These are phyloP conservation scores for Rhinatrema bivittatum DNA, from an alignment of 2,797 vertebrate species.

Conservation along the genomic window DNA sequence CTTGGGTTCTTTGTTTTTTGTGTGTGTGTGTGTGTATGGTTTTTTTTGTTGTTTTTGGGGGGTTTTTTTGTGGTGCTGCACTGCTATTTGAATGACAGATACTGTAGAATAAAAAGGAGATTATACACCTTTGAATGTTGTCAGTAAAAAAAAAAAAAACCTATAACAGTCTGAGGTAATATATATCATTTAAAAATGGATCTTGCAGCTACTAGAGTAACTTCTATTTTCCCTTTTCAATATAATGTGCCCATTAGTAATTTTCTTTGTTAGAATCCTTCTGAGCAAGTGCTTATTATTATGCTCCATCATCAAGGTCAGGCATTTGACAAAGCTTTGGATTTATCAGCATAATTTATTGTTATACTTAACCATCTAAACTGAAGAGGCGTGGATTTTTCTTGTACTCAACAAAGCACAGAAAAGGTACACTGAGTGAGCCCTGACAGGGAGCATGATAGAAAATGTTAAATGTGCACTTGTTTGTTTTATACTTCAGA, in stretches of 20 bases:
- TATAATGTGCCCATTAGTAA: not conserved
- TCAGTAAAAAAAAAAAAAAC: not conserved
- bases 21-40: too few relatives aligned
- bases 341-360: constrained; percentile 2
- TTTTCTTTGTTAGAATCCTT: not conserved
- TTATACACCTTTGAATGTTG: too few relatives aligned
- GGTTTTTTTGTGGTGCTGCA: too few relatives aligned
- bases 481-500: too few relatives aligned
- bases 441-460: too few relatives aligned
- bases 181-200: not conserved
- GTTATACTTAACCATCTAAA: constrained; percentile 11
- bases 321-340: constrained; percentile 2
- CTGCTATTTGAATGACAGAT: constrained; percentile 7
- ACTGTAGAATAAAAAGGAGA: constrained; percentile 7
- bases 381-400: constrained; percentile 7
- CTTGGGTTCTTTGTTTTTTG: too few relatives aligned
- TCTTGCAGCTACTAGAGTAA: not conserved
- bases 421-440: not conserved
- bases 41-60: too few relatives aligned
- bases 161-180: not conserved
- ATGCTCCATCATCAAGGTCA: not conserved
- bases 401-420: constrained; percentile 7
- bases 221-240: too few relatives aligned
- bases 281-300: not conserved
- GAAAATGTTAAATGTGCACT: too few relatives aligned